Evolutionary conservation across 2,888 invertebrate species (phyloP), one percentile per base, ranked within the genome.

Genomic region (Drosophila meridiana): DNA sequence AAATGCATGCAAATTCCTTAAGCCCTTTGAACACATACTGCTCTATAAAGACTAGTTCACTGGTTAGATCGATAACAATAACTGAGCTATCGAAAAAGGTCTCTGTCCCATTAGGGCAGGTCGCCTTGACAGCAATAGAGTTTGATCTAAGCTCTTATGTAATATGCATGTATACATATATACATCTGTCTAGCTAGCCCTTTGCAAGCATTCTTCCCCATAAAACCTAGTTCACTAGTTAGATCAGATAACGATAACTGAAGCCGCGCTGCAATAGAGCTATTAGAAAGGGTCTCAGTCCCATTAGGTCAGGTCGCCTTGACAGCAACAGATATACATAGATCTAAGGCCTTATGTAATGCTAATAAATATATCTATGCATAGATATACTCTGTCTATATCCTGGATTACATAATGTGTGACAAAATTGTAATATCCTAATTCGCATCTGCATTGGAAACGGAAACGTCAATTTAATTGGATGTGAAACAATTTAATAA

Each of bases 401-500:
- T n/a, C 50, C 50, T 50, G 50, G 50, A 52, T 34, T 34, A 34
- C 50, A 52, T 52, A 52, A 52, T 34, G 50, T 9, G n/a, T 20
- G 50, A 32, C 53, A 36, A 34, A 53, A 36, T 36, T 36, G 36
- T 53, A 26, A 26, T 53, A 36, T 26, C 53, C 36, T 20, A 36
- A 36, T 13, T 36, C 36, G 1, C 26, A 53, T 40, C 56, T 40
- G 14, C n/a, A n/a, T 11, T 56, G n/a, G 42, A 5, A n/a, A n/a
- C 56, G 56, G 56, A 56, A 42, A 42, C 28, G 56, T 56, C 56
- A 56, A 30, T 30, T 40, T 40, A 56, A 42, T 36, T 47, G 59
- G 43, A 38, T 38, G n/a, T 42, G 42, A 42, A 56, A 42, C 56
- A 56, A 56, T 58, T 58, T 45, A 58, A 45, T 36, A 28, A 58